These are phyloP conservation scores for Dasypogon diadema DNA, from an alignment of 2,888 invertebrate species.

Conservation along the genomic window DNA sequence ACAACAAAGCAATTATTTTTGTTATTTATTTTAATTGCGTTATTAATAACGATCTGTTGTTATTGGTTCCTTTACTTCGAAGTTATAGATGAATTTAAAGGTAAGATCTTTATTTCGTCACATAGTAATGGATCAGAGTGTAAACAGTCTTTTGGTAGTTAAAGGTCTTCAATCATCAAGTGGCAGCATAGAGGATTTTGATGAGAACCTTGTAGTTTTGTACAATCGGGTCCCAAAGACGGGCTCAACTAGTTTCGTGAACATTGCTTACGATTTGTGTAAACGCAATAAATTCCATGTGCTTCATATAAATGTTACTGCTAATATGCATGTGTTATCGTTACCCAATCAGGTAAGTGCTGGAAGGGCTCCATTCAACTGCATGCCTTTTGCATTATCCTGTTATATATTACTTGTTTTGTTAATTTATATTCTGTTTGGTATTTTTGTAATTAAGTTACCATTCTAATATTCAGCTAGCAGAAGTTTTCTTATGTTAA, in stretches of 20 bases:
- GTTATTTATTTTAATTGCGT: conserved; percentile 61
- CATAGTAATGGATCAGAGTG: not conserved
- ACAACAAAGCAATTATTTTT: conserved; percentile 63
- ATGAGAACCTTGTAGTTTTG: conserved; percentile 83
- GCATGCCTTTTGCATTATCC: too few relatives aligned
- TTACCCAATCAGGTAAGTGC: conserved; percentile 86
- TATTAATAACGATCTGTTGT: conserved; percentile 60
- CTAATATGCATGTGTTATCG: conserved; percentile 95
- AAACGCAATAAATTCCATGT: conserved; percentile 83
- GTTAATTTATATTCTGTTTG: too few relatives aligned
- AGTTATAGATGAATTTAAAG: conserved; percentile 57
- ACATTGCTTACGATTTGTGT: conserved; percentile 86
- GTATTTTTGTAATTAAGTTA: too few relatives aligned
- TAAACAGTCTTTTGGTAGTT: not conserved
- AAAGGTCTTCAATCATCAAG: conserved; percentile 17
- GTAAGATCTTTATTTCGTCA: too few relatives aligned
- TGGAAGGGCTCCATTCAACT: too few relatives aligned
- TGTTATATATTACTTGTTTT: too few relatives aligned
- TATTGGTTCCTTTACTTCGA: conserved; percentile 65
- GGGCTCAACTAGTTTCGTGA: conserved; percentile 95
- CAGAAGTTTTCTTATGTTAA: too few relatives aligned
- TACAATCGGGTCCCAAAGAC: conserved; percentile 98
- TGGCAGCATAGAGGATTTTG: conserved; percentile 61
- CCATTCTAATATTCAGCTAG: too few relatives aligned
- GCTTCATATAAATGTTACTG: conserved; percentile 95